These are phyloP conservation scores for Resseliella maxima DNA, from an alignment of 2,888 invertebrate species.

Conservation along the genomic window DNA sequence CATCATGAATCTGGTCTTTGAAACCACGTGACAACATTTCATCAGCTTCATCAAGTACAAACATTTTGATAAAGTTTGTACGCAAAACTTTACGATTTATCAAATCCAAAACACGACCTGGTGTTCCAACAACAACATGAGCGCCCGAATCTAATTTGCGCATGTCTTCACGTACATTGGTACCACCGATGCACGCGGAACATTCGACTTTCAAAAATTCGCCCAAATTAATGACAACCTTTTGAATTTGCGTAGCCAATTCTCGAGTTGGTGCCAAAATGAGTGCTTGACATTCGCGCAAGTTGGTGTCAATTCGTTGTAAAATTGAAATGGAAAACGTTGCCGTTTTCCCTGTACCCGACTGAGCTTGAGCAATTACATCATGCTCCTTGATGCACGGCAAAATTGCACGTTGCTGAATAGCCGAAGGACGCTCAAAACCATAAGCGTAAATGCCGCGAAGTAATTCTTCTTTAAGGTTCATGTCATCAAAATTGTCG, in stretches of 20 bases:
- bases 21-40: conserved; percentile 99
- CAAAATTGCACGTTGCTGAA: conserved; percentile 98
- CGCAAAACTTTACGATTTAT: conserved; percentile 91
- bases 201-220: conserved; percentile 98
- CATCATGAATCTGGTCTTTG: conserved; percentile 99
- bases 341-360: conserved; percentile 99
- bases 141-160: conserved; percentile 92
- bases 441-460: conserved; percentile 99
- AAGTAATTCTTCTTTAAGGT: conserved; percentile 92
- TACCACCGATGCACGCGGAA: conserved; percentile 99
- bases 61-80: conserved; percentile 91
- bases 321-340: conserved; percentile 99
- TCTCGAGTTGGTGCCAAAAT: conserved; percentile 96
- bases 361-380: conserved; percentile 99
- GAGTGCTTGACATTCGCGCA: conserved; percentile 94
- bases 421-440: conserved; percentile 99
- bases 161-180: conserved; percentile 97
- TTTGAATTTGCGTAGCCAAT: conserved; percentile 82
- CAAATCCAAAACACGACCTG: conserved; percentile 98
- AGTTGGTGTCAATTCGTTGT: conserved; percentile 92
- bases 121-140: conserved; percentile 98
- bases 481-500: conserved; percentile 99
- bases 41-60: conserved; percentile 99
- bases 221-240: conserved; percentile 96
- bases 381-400: conserved; percentile 96